Evolutionary conservation across 2,797 vertebrate genomes (phyloP).

Genomic region (Sorex maritimensis): DNA sequence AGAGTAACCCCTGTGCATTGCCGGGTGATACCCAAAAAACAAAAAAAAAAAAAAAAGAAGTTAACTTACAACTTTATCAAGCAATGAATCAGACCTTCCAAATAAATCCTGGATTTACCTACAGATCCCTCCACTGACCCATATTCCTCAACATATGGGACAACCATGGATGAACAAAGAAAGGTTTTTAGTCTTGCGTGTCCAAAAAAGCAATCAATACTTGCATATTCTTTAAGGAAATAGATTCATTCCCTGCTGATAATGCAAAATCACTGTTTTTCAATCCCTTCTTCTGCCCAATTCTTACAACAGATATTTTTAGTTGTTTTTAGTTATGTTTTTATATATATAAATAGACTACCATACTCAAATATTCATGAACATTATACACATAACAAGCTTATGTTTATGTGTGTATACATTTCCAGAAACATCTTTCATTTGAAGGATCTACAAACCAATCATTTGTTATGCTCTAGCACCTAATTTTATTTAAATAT

Average conservation of each 20-base stretch:
- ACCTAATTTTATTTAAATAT: neutral
- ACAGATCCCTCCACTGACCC: conserved; percentile 36
- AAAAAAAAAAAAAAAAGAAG: neutral
- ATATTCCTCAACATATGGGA: conserved; percentile 45
- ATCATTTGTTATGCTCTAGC: neutral
- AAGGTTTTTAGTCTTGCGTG: neutral
- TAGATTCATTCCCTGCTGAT: neutral
- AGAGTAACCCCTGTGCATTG: no score
- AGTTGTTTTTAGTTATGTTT: no score
- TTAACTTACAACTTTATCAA: conserved; percentile 44
- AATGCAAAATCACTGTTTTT: neutral
- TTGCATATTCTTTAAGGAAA: conserved; percentile 55
- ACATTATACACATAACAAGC: neutral
- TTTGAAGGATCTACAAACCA: neutral
- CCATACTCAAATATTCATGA: neutral
- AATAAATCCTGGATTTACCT: conserved; percentile 55
- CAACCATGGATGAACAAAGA: conserved; percentile 34
- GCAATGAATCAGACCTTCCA: conserved; percentile 34
- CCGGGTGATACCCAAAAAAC: no score
- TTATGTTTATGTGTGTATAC: neutral
- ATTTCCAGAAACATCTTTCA: neutral
- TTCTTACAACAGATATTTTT: conserved; percentile 50
- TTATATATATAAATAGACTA: neutral
- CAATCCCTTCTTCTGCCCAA: conserved; percentile 26
- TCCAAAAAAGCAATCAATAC: conserved; percentile 56